These are phyloP conservation scores for Uria aalge DNA, from an alignment of 2,113 vertebrate species.

Conservation along the genomic window DNA sequence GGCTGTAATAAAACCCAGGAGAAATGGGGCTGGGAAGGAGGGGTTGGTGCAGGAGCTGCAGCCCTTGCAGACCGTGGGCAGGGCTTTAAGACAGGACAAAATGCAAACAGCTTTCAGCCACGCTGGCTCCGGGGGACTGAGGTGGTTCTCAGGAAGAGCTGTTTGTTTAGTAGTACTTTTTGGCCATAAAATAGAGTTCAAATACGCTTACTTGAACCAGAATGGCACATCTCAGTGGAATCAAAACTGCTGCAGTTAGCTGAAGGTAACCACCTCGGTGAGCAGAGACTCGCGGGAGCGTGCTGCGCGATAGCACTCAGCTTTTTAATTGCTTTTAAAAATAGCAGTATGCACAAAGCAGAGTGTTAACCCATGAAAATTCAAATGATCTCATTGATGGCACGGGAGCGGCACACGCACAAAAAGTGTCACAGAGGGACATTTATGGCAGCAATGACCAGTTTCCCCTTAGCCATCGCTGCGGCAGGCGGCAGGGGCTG, in stretches of 20 bases:
- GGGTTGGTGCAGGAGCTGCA: not conserved
- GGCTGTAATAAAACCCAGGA: not conserved
- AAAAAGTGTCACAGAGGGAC: not conserved
- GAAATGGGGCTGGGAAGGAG: not conserved
- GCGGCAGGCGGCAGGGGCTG: not conserved
- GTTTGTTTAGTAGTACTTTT: not conserved
- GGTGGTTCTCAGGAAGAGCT: not conserved
- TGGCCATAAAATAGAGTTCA: fast-evolving
- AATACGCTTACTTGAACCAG: fast-evolving
- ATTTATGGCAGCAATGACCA: not conserved
- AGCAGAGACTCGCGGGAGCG: fast-evolving
- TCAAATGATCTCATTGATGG: not conserved
- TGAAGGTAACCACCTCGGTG: not conserved
- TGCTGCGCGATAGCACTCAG: not conserved
- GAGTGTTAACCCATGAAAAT: not conserved
- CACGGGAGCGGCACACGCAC: not conserved
- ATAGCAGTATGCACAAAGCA: not conserved
- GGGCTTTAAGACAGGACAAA: not conserved
- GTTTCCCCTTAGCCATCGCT: not conserved
- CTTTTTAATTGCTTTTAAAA: not conserved
- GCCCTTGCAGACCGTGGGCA: fast-evolving
- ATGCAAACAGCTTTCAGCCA: not conserved
- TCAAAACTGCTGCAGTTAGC: not conserved
- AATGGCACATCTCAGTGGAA: not conserved
- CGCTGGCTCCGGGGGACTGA: not conserved